These are phyloP conservation scores for Saxicola maurus DNA, from an alignment of 2,797 vertebrate species.

Conservation along the genomic window DNA sequence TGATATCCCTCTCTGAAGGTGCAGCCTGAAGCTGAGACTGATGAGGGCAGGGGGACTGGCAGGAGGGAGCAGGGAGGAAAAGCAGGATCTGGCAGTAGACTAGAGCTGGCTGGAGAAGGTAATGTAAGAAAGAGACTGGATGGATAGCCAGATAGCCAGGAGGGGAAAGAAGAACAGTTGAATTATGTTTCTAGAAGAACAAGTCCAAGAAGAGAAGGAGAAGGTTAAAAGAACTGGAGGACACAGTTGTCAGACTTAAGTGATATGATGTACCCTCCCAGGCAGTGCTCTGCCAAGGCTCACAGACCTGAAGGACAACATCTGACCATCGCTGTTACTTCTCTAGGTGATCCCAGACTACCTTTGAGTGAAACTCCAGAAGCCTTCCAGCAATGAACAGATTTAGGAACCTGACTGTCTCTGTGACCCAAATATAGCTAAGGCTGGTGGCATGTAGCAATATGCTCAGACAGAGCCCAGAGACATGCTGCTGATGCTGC, in stretches of 20 bases:
- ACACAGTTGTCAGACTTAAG: not conserved
- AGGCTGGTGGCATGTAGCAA: not conserved
- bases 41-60: not conserved
- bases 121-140: not conserved
- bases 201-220: not conserved
- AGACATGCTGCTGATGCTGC: not conserved
- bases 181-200: not conserved
- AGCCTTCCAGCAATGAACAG: not conserved
- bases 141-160: not conserved
- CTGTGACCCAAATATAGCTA: not conserved
- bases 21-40: not conserved
- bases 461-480: not conserved
- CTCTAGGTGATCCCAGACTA: not conserved
- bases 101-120: not conserved
- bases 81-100: not conserved
- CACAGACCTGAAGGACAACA: not conserved
- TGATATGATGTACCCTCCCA: fast-evolving
- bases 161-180: not conserved
- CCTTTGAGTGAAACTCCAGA: not conserved
- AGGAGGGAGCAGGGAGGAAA: not conserved
- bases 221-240: not conserved
- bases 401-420: not conserved
- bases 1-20: not conserved
- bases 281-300: not conserved
- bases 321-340: not conserved